A percentile compares a stretch with the other conserved stretches of the same genome.
Conservation (phyloP, 2,797 vertebrate genomes). For the Coregonus ussuriensis region DNA sequence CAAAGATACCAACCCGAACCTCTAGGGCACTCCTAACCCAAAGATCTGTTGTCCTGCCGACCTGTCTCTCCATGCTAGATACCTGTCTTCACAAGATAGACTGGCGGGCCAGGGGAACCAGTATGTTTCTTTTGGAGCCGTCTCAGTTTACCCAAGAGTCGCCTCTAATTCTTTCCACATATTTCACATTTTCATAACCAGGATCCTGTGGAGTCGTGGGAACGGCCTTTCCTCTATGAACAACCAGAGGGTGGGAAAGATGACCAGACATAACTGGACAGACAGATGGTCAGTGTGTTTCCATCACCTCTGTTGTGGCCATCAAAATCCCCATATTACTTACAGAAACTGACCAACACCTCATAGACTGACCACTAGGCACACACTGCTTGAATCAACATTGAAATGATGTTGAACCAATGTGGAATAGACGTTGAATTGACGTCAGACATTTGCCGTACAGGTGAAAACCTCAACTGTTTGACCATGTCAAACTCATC, state of each 20-base stretch:
- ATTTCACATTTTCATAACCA: slow-evolving; percentile 66
- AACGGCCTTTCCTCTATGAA: slow-evolving; percentile 29
- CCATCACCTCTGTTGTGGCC: neutral
- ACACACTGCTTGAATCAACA: neutral
- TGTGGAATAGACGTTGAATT: too few species aligned
- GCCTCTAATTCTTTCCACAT: slow-evolving; percentile 69
- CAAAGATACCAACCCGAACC: neutral
- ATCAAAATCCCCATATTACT: neutral
- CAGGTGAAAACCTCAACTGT: too few species aligned
- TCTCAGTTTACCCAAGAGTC: slow-evolving; percentile 58
- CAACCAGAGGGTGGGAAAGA: slow-evolving; percentile 36
- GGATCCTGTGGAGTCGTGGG: slow-evolving; percentile 35
- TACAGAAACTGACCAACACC: neutral
- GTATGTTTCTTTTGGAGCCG: slow-evolving; percentile 69
- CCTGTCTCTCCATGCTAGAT: neutral
- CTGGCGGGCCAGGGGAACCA: slow-evolving; percentile 45
- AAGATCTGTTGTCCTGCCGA: neutral
- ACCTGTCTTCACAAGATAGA: slow-evolving; percentile 29
- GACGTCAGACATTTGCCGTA: too few species aligned
- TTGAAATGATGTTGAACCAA: too few species aligned
- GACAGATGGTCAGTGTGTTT: slow-evolving; percentile 33
- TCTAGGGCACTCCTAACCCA: neutral
- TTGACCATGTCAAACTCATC: too few species aligned
- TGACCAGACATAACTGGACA: slow-evolving; percentile 33
- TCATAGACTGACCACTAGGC: neutral